Evolutionary conservation across 2,797 vertebrate genomes (phyloP).

Genomic region (Darevskia nairensis): DNA sequence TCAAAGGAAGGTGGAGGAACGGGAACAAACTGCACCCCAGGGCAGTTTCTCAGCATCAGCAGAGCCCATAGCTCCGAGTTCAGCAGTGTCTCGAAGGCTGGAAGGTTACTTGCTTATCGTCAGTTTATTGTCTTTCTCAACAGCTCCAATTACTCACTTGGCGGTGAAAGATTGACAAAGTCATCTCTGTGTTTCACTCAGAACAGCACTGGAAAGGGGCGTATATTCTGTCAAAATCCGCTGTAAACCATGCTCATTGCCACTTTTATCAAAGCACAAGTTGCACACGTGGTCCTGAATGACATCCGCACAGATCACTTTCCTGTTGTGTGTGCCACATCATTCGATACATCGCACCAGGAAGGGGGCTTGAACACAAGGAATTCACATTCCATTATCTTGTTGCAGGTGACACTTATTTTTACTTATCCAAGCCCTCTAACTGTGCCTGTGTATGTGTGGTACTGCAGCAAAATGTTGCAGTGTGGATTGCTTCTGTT

Average conservation of each 20-base stretch:
- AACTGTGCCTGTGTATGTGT: too few relatives aligned
- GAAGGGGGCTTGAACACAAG: neutral
- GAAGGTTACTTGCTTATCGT: neutral
- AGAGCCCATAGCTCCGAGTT: neutral
- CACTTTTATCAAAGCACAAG: neutral
- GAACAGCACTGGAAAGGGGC: neutral
- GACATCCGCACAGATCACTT: neutral
- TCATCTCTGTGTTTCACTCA: neutral
- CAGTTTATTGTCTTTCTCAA: slow-evolving; percentile 5
- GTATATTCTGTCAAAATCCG: neutral
- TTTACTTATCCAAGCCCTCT: too few relatives aligned
- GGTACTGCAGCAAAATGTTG: too few relatives aligned
- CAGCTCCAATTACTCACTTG: neutral
- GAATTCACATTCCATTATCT: too few relatives aligned
- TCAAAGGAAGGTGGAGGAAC: neutral
- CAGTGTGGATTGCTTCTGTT: too few relatives aligned
- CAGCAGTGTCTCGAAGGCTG: neutral
- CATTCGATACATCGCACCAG: accelerated
- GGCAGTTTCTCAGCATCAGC: neutral
- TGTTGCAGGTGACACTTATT: too few relatives aligned
- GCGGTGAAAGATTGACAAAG: neutral
- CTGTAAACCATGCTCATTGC: neutral
- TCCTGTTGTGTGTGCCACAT: neutral
- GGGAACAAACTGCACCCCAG: neutral
- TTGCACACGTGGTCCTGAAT: neutral